phyloP scores from a whole-genome alignment of 2,797 vertebrate species.

The Tragopan temminckii region DNA sequence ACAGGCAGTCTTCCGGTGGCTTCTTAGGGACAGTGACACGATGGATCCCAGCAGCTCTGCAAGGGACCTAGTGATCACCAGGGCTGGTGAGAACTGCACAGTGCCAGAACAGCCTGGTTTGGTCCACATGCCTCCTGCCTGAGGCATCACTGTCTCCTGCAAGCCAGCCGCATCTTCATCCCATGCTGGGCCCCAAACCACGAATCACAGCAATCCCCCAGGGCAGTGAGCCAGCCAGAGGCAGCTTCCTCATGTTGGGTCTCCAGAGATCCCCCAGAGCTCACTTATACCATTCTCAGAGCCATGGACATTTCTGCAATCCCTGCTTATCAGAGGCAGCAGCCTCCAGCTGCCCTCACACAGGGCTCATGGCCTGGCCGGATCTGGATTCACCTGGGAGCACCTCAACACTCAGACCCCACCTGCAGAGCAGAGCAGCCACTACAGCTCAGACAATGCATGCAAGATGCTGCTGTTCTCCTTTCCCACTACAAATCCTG shows the following conservation, averaged over 20 bases:
- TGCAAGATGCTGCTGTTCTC: background rate
- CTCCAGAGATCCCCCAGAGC: background rate
- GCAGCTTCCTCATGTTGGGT: background rate
- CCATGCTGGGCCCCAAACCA: slow-evolving; percentile 36
- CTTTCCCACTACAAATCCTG: background rate
- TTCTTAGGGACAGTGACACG: background rate
- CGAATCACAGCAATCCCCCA: background rate
- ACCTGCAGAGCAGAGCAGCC: background rate
- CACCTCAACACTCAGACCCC: background rate
- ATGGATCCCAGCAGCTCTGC: background rate
- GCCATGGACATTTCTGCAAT: background rate
- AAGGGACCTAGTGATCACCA: rapidly evolving
- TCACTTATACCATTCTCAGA: background rate
- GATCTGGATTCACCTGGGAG: background rate
- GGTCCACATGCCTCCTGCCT: background rate
- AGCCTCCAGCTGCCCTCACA: background rate
- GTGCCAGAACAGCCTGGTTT: background rate
- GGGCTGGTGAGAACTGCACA: background rate
- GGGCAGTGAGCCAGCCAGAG: background rate
- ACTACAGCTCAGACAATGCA: background rate
- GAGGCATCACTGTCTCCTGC: background rate
- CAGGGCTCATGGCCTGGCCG: rapidly evolving
- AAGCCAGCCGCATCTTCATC: background rate
- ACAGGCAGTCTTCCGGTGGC: background rate
- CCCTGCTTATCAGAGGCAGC: background rate